Conservation (phyloP, 2,113 vertebrate species). For the Helogale parvula region DNA sequence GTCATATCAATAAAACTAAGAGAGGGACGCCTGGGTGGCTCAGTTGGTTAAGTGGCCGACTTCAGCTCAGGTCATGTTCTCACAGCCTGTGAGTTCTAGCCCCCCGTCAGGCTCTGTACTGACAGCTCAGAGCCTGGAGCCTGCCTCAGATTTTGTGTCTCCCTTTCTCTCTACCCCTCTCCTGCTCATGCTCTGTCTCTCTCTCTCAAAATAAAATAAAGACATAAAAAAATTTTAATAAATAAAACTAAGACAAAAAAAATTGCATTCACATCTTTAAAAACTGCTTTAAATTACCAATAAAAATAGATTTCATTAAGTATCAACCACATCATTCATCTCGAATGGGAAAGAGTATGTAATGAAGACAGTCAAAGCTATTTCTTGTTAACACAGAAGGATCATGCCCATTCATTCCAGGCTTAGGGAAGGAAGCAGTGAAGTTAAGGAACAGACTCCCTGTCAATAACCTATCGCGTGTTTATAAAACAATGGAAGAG, state of each 20-base stretch:
- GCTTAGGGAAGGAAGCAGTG: neutral
- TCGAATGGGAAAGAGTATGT: neutral
- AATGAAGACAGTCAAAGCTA: neutral
- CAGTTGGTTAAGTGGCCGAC: too few species aligned
- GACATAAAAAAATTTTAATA: neutral
- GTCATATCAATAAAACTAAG: neutral
- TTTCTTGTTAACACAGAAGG: neutral
- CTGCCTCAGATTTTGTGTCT: too few species aligned
- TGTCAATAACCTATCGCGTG: neutral
- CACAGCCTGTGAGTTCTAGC: too few species aligned
- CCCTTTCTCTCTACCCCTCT: too few species aligned
- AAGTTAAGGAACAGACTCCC: neutral
- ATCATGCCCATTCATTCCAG: neutral
- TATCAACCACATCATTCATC: neutral
- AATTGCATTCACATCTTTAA: neutral
- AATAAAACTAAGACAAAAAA: neutral
- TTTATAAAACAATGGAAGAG: neutral
- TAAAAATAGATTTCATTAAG: neutral
- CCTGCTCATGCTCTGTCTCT: too few species aligned
- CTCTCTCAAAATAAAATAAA: too few species aligned
- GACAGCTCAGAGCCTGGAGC: too few species aligned
- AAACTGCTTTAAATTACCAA: neutral
- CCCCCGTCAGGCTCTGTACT: too few species aligned
- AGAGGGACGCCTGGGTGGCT: neutral
- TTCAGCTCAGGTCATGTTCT: too few species aligned